Percentiles rank a stretch among this genome's conserved stretches.
Conservation (phyloP, 2,113 vertebrate genomes). For the Trichechus manatus region DNA sequence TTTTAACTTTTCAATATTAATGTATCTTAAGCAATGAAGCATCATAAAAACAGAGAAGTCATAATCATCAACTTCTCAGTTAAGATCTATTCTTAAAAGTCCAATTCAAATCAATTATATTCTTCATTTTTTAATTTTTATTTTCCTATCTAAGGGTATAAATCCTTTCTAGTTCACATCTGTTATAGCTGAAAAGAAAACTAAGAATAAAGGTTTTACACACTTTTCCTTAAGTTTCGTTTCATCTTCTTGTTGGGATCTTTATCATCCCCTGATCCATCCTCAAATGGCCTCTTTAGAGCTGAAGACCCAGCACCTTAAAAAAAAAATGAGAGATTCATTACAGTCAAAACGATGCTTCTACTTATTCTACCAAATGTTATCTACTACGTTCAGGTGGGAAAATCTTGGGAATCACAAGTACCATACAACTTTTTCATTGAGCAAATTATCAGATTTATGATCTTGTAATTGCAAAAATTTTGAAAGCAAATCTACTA, state of each 20-base stretch:
- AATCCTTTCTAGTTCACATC: slow-evolving; percentile 50
- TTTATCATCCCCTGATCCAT: slow-evolving; percentile 95
- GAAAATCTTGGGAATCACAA: slow-evolving; percentile 53
- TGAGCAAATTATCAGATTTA: not conserved
- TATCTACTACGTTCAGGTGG: not conserved
- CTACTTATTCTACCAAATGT: not conserved
- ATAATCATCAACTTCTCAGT: slow-evolving; percentile 3
- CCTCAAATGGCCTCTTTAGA: slow-evolving; percentile 98
- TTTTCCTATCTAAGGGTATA: slow-evolving; percentile 33
- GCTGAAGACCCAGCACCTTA: slow-evolving; percentile 90
- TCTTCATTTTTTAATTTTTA: slow-evolving; percentile 48
- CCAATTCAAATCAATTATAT: slow-evolving; percentile 52
- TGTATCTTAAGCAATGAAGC: slow-evolving; percentile 31
- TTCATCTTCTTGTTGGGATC: slow-evolving; percentile 99
- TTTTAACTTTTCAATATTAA: slow-evolving; percentile 35
- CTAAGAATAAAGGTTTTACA: slow-evolving; percentile 70
- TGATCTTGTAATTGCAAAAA: slow-evolving; percentile 45
- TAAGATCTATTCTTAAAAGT: slow-evolving; percentile 49
- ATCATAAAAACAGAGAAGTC: not conserved
- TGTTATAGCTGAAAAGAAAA: not conserved
- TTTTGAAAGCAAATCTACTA: not conserved
- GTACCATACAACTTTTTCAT: not conserved
- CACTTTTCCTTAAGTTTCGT: slow-evolving; percentile 98
- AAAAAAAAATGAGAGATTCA: slow-evolving; percentile 57
- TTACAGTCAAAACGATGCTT: slow-evolving; percentile 56